Percentiles rank a stretch among this genome's conserved stretches.
Conservation (phyloP, 2,113 vertebrate genomes). For the Uria lomvia region DNA sequence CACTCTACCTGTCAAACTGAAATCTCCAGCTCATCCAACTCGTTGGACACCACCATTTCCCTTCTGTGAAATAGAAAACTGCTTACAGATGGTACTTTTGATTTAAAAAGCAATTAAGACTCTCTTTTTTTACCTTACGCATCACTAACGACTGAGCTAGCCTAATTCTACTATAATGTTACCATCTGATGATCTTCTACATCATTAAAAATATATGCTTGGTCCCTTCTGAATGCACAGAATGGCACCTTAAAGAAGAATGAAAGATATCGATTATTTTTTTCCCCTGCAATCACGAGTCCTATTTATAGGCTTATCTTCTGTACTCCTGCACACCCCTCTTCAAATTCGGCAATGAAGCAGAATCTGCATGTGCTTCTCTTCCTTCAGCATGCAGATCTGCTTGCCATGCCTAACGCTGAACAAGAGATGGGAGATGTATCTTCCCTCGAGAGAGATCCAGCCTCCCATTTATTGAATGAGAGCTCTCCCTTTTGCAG, state of each 20-base stretch:
- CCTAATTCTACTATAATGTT: background rate
- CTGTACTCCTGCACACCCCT: background rate
- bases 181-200: background rate
- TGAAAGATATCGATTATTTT: background rate
- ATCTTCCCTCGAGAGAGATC: background rate
- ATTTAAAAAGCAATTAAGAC: background rate
- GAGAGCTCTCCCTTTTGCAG: background rate
- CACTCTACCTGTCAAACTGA: background rate
- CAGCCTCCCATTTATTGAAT: background rate
- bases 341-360: background rate
- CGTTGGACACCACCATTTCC: background rate
- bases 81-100: background rate
- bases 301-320: background rate
- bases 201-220: background rate
- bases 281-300: background rate
- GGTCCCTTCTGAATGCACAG: background rate
- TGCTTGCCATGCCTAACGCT: background rate
- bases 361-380: background rate
- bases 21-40: background rate
- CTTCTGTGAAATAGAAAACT: background rate
- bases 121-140: background rate
- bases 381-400: background rate
- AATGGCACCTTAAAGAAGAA: background rate
- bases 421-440: background rate
- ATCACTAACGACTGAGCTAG: background rate